Conservation (phyloP, 1,140 invertebrate species). For the Cyclargus thomasi region DNA sequence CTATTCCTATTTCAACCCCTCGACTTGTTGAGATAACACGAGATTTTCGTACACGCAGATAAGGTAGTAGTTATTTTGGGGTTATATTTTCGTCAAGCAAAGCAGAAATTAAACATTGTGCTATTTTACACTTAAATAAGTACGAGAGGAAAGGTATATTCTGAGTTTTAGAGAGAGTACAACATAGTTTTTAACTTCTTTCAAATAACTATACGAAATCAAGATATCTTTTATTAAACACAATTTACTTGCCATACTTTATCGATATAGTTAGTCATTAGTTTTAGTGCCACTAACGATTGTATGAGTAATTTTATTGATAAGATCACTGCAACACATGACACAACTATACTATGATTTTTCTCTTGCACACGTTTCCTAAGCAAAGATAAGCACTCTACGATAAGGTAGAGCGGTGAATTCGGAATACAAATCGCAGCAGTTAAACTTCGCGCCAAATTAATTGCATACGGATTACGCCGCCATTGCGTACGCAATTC, state of each 20-base stretch:
- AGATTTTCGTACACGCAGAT: neutral
- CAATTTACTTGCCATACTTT: too few species aligned
- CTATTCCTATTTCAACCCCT: constrained; percentile 66
- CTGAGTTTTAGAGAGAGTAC: too few species aligned
- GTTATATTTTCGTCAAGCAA: neutral
- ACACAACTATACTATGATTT: constrained; percentile 19
- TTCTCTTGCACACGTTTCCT: constrained; percentile 21
- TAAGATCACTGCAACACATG: neutral
- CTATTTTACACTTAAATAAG: too few species aligned
- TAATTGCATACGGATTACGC: constrained; percentile 56
- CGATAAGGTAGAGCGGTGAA: constrained; percentile 32
- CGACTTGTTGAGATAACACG: constrained; percentile 14
- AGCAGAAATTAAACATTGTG: too few species aligned
- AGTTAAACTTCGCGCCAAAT: constrained; percentile 57
- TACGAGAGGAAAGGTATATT: too few species aligned
- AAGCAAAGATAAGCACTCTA: constrained; percentile 39
- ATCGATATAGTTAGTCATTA: too few species aligned
- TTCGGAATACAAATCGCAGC: constrained; percentile 58
- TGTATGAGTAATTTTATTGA: neutral
- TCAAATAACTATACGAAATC: too few species aligned
- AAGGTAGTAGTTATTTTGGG: constrained; percentile 1
- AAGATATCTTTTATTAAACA: too few species aligned
- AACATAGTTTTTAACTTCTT: too few species aligned
- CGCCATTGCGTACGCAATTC: constrained; percentile 21
- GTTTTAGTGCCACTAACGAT: too few species aligned